These are phyloP conservation scores for Acromyrmex charruanus DNA, from an alignment of 1,140 invertebrate genomes.

Conservation along the genomic window DNA sequence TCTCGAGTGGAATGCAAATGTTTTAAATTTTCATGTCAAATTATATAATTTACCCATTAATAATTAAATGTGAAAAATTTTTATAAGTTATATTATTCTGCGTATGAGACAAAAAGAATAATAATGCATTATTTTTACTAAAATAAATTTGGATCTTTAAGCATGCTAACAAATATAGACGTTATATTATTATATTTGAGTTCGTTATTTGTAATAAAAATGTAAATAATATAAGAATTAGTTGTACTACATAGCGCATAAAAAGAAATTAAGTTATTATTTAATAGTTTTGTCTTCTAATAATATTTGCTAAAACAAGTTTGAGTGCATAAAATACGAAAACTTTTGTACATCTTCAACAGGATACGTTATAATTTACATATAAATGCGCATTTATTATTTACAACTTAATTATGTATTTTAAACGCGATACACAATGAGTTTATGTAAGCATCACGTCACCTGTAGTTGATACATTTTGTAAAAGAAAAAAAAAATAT, in stretches of 20 bases:
- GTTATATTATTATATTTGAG: neutral
- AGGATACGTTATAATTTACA: constrained; percentile 51
- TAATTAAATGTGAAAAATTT: neutral
- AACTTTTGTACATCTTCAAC: constrained; percentile 48
- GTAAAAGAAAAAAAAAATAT: neutral
- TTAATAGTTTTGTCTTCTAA: neutral
- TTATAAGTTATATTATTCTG: neutral
- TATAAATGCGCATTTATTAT: constrained; percentile 63
- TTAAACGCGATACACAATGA: constrained; percentile 31
- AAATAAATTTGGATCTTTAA: neutral
- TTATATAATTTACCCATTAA: neutral
- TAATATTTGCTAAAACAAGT: neutral
- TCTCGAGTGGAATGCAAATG: neutral
- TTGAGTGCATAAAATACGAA: constrained; percentile 41
- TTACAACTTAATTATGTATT: constrained; percentile 26
- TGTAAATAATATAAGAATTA: neutral
- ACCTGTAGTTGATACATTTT: neutral
- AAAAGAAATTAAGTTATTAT: neutral
- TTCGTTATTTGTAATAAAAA: constrained; percentile 7
- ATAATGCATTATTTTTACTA: too few relatives aligned
- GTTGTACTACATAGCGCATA: neutral
- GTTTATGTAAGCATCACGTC: constrained; percentile 11
- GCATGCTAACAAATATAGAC: neutral
- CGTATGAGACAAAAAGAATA: neutral
- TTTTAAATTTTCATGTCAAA: constrained; percentile 13